phyloP scores from a whole-genome alignment of 2,113 vertebrate species.

The Blennius ocellaris region DNA sequence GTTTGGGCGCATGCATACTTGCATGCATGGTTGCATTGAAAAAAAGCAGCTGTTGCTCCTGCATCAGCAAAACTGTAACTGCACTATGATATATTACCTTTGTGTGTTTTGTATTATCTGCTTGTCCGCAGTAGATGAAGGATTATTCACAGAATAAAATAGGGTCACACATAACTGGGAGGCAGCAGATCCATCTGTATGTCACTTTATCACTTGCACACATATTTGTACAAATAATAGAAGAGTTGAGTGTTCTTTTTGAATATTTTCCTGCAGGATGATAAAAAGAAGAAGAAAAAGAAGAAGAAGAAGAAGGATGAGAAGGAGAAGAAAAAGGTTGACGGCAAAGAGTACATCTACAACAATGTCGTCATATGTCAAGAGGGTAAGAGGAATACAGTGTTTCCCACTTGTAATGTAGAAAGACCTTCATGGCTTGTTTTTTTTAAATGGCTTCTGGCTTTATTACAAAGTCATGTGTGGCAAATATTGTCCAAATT shows the following conservation, averaged over 20 bases:
- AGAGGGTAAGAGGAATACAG: slow-evolving; percentile 30
- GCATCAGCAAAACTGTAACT: background rate
- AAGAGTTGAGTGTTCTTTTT: background rate
- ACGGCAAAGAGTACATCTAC: slow-evolving; percentile 25
- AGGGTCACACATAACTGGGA: too few relatives aligned
- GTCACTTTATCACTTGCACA: too few relatives aligned
- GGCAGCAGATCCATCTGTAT: too few relatives aligned
- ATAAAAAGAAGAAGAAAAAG: slow-evolving; percentile 70
- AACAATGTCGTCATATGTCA: slow-evolving; percentile 21
- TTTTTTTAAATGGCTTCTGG: too few relatives aligned
- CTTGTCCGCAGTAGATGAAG: background rate
- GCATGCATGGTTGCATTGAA: background rate
- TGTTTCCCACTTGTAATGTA: background rate
- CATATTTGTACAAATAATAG: too few relatives aligned
- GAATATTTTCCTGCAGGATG: slow-evolving; percentile 47
- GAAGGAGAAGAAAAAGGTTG: slow-evolving; percentile 36
- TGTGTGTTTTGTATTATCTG: background rate
- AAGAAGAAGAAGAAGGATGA: slow-evolving; percentile 50
- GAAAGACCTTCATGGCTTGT: too few relatives aligned
- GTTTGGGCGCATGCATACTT: background rate
- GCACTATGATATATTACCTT: background rate
- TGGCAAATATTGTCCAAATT: too few relatives aligned
- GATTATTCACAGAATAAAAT: too few relatives aligned
- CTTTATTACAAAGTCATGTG: too few relatives aligned
- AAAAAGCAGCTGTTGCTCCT: background rate